phyloP scores from a whole-genome alignment of 2,797 vertebrate genomes.

The Muraenolepis orangiensis region DNA sequence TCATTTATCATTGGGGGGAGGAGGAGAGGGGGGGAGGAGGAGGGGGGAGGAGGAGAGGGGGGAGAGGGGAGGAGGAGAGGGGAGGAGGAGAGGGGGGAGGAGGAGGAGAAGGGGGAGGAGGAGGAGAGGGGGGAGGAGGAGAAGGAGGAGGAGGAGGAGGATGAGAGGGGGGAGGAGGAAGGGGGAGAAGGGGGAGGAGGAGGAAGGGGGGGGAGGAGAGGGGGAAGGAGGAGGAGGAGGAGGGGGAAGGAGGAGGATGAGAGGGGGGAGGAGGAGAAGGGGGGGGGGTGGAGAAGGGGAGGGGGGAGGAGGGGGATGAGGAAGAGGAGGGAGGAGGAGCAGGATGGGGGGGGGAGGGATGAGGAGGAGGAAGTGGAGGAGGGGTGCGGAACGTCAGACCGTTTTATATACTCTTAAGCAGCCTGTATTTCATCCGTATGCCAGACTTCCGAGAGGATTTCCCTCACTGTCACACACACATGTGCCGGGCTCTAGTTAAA shows the following conservation, averaged over 20 bases:
- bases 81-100: conserved; percentile 36
- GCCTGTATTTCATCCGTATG: conserved; percentile 55
- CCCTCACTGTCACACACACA: conserved; percentile 65
- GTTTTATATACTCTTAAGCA: conserved; percentile 55
- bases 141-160: conserved; percentile 35
- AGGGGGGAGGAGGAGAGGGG: neutral
- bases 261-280: conserved; percentile 32
- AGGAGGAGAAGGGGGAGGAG: neutral
- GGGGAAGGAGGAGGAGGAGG: neutral
- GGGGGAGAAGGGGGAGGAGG: conserved; percentile 23
- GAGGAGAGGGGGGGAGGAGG: conserved; percentile 37
- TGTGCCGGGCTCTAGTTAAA: conserved; percentile 66
- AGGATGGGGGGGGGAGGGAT: conserved; percentile 35
- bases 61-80: conserved; percentile 25
- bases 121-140: neutral
- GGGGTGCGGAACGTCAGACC: conserved; percentile 41
- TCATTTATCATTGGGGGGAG: neutral
- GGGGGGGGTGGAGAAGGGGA: neutral
- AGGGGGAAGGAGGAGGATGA: conserved; percentile 14
- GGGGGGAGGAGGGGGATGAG: conserved; percentile 35
- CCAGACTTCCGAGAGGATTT: conserved; percentile 68
- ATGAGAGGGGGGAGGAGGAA: neutral
- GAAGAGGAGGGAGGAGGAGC: neutral
- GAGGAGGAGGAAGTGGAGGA: neutral
- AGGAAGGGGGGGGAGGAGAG: conserved; percentile 36